Evolutionary conservation across 2,888 invertebrate species (phyloP).

Genomic region (Monoplex corrugatus): DNA sequence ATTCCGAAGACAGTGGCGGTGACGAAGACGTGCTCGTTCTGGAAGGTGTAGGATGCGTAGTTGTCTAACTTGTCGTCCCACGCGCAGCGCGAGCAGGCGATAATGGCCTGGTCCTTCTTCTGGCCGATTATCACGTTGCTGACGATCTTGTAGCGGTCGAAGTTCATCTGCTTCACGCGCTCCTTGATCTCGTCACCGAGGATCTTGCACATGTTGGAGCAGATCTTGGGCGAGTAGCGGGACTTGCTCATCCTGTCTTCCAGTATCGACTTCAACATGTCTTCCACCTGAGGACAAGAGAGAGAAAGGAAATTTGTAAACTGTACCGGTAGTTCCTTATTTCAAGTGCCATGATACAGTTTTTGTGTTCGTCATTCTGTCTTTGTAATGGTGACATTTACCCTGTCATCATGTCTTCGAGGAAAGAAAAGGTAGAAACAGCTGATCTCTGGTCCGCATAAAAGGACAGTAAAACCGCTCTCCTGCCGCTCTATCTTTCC

Average conservation of each 20-base stretch:
- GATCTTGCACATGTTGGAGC: conserved; percentile 64
- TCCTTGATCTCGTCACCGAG: conserved; percentile 73
- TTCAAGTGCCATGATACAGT: too few species aligned
- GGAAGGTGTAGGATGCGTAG: conserved; percentile 65
- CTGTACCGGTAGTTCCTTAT: too few species aligned
- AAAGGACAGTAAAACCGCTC: too few species aligned
- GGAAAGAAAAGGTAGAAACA: too few species aligned
- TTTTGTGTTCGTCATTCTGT: neutral
- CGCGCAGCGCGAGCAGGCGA: conserved; percentile 64
- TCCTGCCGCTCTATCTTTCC: too few species aligned
- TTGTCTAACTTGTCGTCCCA: conserved; percentile 71
- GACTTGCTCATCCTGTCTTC: conserved; percentile 62
- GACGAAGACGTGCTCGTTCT: conserved; percentile 67
- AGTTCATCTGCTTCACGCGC: conserved; percentile 67
- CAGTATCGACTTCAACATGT: conserved; percentile 61
- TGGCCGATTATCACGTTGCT: conserved; percentile 67
- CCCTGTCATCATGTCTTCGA: too few species aligned
- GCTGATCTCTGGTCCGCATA: too few species aligned
- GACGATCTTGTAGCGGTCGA: conserved; percentile 73
- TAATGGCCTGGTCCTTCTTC: conserved; percentile 65
- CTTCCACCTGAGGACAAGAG: conserved; percentile 44
- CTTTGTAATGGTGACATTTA: neutral
- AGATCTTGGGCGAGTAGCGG: conserved; percentile 67
- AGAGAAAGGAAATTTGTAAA: too few species aligned
- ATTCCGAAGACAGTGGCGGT: conserved; percentile 70